Percentiles rank a stretch among this genome's conserved stretches.
These are phyloP conservation scores for Harpalus rubripes DNA, from an alignment of 2,888 invertebrate species.

Conservation along the genomic window DNA sequence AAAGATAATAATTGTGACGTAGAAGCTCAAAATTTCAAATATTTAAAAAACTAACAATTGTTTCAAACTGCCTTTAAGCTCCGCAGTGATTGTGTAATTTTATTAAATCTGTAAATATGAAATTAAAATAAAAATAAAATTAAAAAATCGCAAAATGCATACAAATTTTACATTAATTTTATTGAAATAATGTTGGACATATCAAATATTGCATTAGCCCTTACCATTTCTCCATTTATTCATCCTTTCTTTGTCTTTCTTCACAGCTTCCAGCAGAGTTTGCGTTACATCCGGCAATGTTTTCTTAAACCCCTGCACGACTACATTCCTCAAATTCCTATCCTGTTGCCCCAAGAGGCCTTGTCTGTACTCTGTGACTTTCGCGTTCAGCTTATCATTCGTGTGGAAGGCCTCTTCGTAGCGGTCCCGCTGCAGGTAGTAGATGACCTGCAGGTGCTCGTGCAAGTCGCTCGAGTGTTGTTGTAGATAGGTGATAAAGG, in stretches of 20 bases:
- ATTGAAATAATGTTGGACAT: too few relatives aligned
- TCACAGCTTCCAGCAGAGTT: slow-evolving; percentile 72
- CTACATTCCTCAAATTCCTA: slow-evolving; percentile 52
- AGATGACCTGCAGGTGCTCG: slow-evolving; percentile 84
- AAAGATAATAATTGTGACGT: too few relatives aligned
- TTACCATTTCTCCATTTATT: background rate
- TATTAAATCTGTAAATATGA: too few relatives aligned
- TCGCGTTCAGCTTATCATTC: slow-evolving; percentile 73
- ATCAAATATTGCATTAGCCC: background rate
- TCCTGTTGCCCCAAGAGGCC: slow-evolving; percentile 73
- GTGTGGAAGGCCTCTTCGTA: slow-evolving; percentile 81
- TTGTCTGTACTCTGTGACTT: slow-evolving; percentile 69
- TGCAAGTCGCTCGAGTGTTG: slow-evolving; percentile 80
- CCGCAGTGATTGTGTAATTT: too few relatives aligned
- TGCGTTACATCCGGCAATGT: slow-evolving; percentile 73
- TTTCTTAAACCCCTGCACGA: slow-evolving; percentile 51
- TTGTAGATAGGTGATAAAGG: slow-evolving; percentile 83
- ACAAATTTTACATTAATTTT: too few relatives aligned
- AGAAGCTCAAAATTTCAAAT: too few relatives aligned
- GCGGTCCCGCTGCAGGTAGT: slow-evolving; percentile 83
- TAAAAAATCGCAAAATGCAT: too few relatives aligned
- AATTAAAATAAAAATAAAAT: too few relatives aligned
- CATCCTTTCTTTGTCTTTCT: slow-evolving; percentile 70
- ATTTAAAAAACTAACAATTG: too few relatives aligned
- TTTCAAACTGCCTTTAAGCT: too few relatives aligned